Conservation (phyloP, 2,797 vertebrate genomes). For the Meda fulgida region DNA sequence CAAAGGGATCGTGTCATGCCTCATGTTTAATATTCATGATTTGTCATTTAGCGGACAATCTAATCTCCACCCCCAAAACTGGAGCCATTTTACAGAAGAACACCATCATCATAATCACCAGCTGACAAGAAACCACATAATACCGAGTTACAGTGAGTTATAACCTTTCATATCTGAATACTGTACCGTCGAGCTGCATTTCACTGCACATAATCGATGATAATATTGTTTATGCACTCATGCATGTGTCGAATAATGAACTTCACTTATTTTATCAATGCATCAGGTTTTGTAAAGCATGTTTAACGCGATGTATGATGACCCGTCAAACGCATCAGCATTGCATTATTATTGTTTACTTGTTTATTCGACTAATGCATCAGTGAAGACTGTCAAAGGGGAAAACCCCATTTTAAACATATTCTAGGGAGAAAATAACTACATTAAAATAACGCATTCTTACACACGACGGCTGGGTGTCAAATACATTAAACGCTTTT, state of each 20-base stretch:
- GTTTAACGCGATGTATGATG: no score
- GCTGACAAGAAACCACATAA: background rate
- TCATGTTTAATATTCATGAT: background rate
- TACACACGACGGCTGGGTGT: no score
- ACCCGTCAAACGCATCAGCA: background rate
- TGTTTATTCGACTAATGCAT: background rate
- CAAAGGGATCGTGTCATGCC: background rate
- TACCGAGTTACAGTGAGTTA: background rate
- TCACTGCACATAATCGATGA: background rate
- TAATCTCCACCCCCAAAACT: conserved; percentile 24
- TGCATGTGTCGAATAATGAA: background rate
- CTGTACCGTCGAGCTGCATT: background rate
- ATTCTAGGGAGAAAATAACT: background rate
- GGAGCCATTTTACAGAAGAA: conserved; percentile 20
- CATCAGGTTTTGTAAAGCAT: background rate
- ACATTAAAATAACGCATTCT: background rate
- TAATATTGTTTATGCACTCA: background rate
- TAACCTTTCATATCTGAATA: background rate
- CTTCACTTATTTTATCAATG: background rate
- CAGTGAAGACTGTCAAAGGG: background rate
- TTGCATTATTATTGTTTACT: background rate
- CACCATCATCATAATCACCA: rapidly evolving
- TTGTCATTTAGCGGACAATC: background rate
- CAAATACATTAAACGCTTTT: background rate
- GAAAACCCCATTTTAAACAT: background rate